Conservation (phyloP, 2,113 vertebrate genomes). For the Pica pica region DNA sequence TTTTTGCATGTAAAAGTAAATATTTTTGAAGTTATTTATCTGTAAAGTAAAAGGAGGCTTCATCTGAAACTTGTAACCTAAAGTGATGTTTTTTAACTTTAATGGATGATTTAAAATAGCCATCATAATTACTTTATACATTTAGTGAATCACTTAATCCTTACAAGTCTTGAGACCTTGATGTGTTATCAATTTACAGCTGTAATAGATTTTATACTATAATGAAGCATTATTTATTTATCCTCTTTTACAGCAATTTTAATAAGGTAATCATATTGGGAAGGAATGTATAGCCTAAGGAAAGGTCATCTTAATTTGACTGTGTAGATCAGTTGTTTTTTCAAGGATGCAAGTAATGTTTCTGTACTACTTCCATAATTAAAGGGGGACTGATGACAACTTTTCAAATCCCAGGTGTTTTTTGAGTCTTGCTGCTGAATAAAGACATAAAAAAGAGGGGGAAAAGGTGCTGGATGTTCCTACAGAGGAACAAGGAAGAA, state of each 20-base stretch:
- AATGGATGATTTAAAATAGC: not conserved
- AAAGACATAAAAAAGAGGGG: not conserved
- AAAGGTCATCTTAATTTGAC: not conserved
- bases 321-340: not conserved
- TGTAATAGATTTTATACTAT: not conserved
- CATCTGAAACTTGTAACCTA: not conserved
- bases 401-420: not conserved
- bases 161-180: not conserved
- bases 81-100: not conserved
- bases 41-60: not conserved
- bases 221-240: not conserved
- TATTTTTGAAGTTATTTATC: not conserved
- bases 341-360: not conserved
- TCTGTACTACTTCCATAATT: not conserved
- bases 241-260: not conserved
- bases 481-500: not conserved
- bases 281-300: not conserved
- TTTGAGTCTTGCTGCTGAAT: not conserved
- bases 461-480: rapidly evolving
- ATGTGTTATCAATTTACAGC: not conserved
- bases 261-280: not conserved
- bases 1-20: not conserved
- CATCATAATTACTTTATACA: not conserved
- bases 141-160: not conserved
- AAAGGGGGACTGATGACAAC: not conserved